Percentiles rank a stretch among this genome's conserved stretches.
Evolutionary conservation across 2,888 invertebrate genomes (phyloP).

Genomic region (Plagodis dolabraria): DNA sequence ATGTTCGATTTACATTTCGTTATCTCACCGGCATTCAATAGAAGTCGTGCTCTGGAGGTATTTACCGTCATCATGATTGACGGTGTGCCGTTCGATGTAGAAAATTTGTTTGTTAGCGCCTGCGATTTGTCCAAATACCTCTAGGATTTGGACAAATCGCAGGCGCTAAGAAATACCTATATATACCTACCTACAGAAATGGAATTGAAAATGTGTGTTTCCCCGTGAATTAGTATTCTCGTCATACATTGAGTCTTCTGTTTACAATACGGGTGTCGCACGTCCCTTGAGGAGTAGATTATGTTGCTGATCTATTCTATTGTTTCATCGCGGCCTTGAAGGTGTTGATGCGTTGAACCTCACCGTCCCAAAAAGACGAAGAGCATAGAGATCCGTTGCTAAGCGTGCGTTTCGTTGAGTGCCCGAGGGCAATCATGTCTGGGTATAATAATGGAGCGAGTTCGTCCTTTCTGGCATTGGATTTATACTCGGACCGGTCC

Average conservation of each 20-base stretch:
- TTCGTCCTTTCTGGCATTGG: constrained; percentile 70
- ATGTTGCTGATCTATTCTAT: constrained; percentile 56
- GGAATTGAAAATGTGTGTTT: constrained; percentile 64
- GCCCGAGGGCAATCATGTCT: constrained; percentile 82
- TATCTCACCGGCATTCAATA: constrained; percentile 65
- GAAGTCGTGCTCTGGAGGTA: constrained; percentile 58
- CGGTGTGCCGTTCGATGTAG: constrained; percentile 41
- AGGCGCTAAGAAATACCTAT: too few species aligned
- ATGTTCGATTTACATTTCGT: constrained; percentile 72
- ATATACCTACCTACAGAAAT: constrained; percentile 39
- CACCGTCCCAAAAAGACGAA: constrained; percentile 55
- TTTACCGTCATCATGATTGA: constrained; percentile 62
- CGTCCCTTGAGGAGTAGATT: constrained; percentile 51
- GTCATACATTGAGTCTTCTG: constrained; percentile 36
- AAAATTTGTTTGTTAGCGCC: constrained; percentile 20
- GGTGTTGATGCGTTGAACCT: constrained; percentile 58
- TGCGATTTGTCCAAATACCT: constrained; percentile 23
- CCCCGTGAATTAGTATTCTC: constrained; percentile 71
- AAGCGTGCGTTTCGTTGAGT: constrained; percentile 73
- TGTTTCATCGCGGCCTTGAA: constrained; percentile 58
- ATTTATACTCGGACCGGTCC: constrained; percentile 66
- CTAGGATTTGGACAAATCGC: too few species aligned
- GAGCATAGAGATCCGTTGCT: constrained; percentile 67
- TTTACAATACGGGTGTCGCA: constrained; percentile 63
- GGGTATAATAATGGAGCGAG: constrained; percentile 80